Percentiles rank a stretch among this genome's conserved stretches.
Conservation (phyloP, 1,140 invertebrate genomes). For the Anoplolepis gracilipes region DNA sequence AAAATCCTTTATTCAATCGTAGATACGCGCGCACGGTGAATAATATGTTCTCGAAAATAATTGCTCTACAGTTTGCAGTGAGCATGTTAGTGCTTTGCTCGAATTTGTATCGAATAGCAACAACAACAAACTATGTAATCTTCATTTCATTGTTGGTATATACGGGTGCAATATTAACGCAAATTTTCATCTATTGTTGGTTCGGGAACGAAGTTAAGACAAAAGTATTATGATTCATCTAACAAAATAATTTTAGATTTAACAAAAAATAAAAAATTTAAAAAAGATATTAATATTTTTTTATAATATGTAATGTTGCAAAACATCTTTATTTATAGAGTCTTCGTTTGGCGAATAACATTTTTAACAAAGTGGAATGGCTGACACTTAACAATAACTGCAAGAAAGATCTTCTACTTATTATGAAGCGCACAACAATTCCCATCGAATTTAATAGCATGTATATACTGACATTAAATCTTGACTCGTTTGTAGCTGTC, state of each 20-base stretch:
- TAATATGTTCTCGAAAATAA: slow-evolving; percentile 28
- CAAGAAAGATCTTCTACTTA: slow-evolving; percentile 57
- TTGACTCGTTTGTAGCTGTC: slow-evolving; percentile 70
- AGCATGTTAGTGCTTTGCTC: slow-evolving; percentile 47
- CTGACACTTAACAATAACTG: slow-evolving; percentile 18
- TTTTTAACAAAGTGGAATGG: slow-evolving; percentile 69
- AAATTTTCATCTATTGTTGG: slow-evolving; percentile 65
- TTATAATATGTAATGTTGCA: neutral
- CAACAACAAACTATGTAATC: neutral
- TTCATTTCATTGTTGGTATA: slow-evolving; percentile 15
- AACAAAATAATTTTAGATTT: neutral
- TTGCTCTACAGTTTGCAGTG: slow-evolving; percentile 29
- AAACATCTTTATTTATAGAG: slow-evolving; percentile 45
- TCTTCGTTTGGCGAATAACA: slow-evolving; percentile 27
- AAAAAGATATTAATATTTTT: neutral
- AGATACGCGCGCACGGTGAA: slow-evolving; percentile 33
- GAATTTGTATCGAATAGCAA: slow-evolving; percentile 39
- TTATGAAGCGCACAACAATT: slow-evolving; percentile 65
- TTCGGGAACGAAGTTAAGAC: slow-evolving; percentile 68
- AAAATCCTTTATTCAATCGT: neutral
- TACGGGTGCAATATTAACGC: slow-evolving; percentile 4
- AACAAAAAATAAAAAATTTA: neutral
- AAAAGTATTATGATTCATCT: slow-evolving; percentile 51
- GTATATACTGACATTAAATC: slow-evolving; percentile 60
- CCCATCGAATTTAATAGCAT: slow-evolving; percentile 64